Percentiles rank a stretch among this genome's conserved stretches.
phyloP scores from a whole-genome alignment of 2,797 vertebrate genomes.

The Sebastes minor region DNA sequence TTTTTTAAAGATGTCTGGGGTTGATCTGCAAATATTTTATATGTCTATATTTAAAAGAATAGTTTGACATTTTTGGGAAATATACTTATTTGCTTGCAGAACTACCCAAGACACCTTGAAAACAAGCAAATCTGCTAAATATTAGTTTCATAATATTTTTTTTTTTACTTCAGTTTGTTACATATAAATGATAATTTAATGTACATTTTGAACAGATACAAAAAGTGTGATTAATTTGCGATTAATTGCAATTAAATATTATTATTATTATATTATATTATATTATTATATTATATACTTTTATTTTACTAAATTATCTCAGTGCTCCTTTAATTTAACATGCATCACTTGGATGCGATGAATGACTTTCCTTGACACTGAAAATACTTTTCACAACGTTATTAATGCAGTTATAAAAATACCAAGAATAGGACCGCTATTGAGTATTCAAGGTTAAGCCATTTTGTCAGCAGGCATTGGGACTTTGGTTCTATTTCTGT shows the following conservation, averaged over 20 bases:
- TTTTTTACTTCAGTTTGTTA: too few species aligned
- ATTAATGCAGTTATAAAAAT: background rate
- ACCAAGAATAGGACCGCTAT: background rate
- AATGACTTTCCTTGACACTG: background rate
- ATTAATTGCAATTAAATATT: too few species aligned
- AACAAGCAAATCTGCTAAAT: too few species aligned
- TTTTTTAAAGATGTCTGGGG: background rate
- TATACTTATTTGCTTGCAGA: background rate
- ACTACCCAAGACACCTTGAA: too few species aligned
- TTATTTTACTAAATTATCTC: background rate
- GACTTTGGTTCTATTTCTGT: conserved; percentile 13
- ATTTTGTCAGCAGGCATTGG: background rate
- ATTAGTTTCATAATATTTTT: too few species aligned
- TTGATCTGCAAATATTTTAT: background rate
- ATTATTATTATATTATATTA: too few species aligned
- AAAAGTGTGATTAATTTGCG: too few species aligned
- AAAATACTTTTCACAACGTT: background rate
- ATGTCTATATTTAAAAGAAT: background rate
- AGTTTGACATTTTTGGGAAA: background rate
- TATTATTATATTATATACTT: too few species aligned
- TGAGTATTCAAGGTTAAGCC: background rate
- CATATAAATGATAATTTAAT: too few species aligned
- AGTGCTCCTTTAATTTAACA: background rate
- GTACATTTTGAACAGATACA: too few species aligned
- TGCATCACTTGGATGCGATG: background rate